Base-by-base conservation (phyloP, 1,140 invertebrate genomes). In the Philopotamus ludificatus region DNA sequence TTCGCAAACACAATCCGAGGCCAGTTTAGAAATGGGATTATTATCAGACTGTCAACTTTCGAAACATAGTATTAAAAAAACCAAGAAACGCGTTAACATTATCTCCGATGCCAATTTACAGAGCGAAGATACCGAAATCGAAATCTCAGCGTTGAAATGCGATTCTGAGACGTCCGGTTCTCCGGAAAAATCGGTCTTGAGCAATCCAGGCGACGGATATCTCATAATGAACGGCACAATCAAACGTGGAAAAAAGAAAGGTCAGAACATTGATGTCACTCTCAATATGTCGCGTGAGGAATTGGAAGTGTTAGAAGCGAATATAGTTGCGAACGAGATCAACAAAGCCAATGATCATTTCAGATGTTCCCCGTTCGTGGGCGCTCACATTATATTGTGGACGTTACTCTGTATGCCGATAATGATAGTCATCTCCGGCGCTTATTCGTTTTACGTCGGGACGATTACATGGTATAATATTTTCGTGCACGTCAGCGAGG, bases 381-480 rank as follows among this genome's bases (percentile, higher is more conserved):
- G 89, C 1, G 79, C 83, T 8, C 89, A 91, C 76, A 82, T 90
- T 28, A 80, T 86, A 53, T 50, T 89, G 0, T 84, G 88, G 70
- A 85, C 85, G 51, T 63, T 90, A 10, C 39, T 90, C 1, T 88
- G 85, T 71, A 79, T 85, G 67, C 89, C 89, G 15, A 78, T 88
- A 75, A 83, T 88, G 15, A 81, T 85, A 22, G 62, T 85, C 18
- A 76, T 87, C 49, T 87, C 89, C 16, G 75, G 83, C 12, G 73
- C 82, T 26, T 87, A 89, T 71, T 86, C 87, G 2, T 90, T 91
- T 74, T 90, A 90, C 71, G 84, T 89, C 66, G 88, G 89, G 26
- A 89, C 88, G 1, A 76, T 89, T 67, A 88, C 88, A 39, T 90
- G 88, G 88, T 90, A 90, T 72, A 91, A 90, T 72, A 82, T 89